Percentiles rank a stretch among this genome's conserved stretches.
These are phyloP conservation scores for Malurus melanocephalus DNA, from an alignment of 2,113 vertebrate genomes.

Conservation along the genomic window DNA sequence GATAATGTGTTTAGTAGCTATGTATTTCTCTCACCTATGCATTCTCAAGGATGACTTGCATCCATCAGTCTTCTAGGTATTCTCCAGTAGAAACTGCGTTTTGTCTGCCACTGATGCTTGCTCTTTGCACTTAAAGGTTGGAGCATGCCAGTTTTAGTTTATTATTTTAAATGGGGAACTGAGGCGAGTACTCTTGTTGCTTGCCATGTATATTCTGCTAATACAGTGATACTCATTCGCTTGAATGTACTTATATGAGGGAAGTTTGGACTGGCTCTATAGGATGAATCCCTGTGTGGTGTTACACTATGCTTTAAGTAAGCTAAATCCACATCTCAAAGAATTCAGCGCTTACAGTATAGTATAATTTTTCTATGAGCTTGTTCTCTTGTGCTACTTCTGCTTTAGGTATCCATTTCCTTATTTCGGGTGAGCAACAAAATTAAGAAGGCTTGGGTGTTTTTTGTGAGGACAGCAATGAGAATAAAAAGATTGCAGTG, in stretches of 20 bases:
- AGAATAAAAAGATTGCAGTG: not conserved
- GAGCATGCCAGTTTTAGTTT: conserved; percentile 49
- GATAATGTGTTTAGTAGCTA: not conserved
- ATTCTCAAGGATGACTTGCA: conserved; percentile 24
- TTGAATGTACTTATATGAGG: conserved; percentile 61
- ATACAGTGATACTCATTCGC: not conserved
- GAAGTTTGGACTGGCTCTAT: conserved; percentile 40
- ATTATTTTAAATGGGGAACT: conserved; percentile 45
- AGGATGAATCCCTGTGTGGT: not conserved
- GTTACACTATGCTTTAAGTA: conserved; percentile 29
- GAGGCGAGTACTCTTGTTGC: conserved; percentile 29
- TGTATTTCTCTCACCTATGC: not conserved
- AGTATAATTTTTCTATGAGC: not conserved
- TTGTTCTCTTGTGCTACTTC: conserved; percentile 28
- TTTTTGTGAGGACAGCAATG: conserved; percentile 34
- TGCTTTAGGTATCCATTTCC: not conserved
- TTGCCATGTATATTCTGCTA: conserved; percentile 59
- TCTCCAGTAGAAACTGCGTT: conserved; percentile 2
- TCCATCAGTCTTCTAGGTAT: conserved; percentile 37
- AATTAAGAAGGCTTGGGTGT: conserved; percentile 24
- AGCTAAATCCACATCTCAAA: conserved; percentile 58
- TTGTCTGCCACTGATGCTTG: conserved; percentile 43
- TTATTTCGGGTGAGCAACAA: conserved; percentile 20
- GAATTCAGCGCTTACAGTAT: conserved; percentile 31
- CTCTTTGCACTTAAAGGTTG: conserved; percentile 61